Evolutionary conservation across 1,140 invertebrate genomes (phyloP).

Genomic region (Rhysida immarginata): DNA sequence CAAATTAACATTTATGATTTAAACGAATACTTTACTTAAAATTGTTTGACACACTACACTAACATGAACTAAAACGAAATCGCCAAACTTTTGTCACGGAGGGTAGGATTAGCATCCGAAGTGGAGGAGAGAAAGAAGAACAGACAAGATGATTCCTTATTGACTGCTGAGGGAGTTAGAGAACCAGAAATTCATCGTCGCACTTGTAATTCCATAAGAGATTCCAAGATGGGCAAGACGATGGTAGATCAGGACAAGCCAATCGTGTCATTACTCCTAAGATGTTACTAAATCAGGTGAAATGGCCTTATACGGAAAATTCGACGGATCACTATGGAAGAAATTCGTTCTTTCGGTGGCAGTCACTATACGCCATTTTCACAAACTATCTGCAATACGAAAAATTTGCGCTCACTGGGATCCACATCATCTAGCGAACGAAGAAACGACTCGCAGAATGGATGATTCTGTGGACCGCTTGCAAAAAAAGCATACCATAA

Average conservation of each 20-base stretch:
- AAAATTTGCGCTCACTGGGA: background rate
- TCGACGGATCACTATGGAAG: background rate
- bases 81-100: no score
- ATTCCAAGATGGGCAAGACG: background rate
- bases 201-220: background rate
- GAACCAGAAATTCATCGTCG: no score
- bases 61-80: no score
- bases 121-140: no score
- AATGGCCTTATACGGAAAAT: background rate
- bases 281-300: background rate
- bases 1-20: no score
- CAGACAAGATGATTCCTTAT: no score
- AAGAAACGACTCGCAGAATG: background rate
- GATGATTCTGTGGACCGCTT: background rate
- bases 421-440: background rate
- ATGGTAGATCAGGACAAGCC: background rate
- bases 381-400: background rate
- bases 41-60: no score
- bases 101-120: no score
- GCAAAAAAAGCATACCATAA: background rate
- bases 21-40: no score
- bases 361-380: background rate
- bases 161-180: no score
- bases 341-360: background rate
- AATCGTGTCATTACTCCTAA: background rate